Evolutionary conservation across 2,797 vertebrate species (phyloP), one percentile per base, ranked within the genome.

Genomic region (Phataginus tricuspis): DNA sequence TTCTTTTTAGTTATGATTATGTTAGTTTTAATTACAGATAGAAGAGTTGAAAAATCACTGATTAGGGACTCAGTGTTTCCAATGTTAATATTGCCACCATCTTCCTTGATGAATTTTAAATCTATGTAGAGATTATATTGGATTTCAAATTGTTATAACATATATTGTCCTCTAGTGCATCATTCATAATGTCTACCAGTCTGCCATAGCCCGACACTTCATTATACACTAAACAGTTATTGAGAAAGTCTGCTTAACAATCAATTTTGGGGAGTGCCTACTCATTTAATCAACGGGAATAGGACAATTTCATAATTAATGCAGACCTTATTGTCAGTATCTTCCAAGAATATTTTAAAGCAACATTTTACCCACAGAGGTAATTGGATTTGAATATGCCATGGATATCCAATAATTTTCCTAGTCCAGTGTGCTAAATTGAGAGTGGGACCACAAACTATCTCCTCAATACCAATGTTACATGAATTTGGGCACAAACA

Each of bases 331-430:
- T 61, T 11, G 39, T 37, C 63, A 69, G 23, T 68, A 37, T 6
- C 34, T 85, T 82, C 91, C 61, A 91, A 72, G 51, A 68, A 61
- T 5, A 69, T 66, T 69, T 68, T 89, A 89, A 83, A 95, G 14
- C 27, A 39, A 68, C 7, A n/a, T 42, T 49, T 83, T 90, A n/a
- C 34, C 4, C 5, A 66, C 2, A 25, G 29, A 87, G 31, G 2
- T 63, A 84, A 42, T 6, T 71, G 68, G 23, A 57, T 92, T 79
- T 80, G 37, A 74, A 72, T 23, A 42, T 49, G 12, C 27, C 11
- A 18, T 45, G 31, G 3, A 61, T 37, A 63, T 3, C 16, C 29
- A 63, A 63, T 39, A 61, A 91, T 31, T 64, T 6, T 16, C 23
- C 23, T n/a, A 86, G 1, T 7, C 63, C 12, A 29, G 23, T 23